Conservation (phyloP, 2,797 vertebrate genomes). For the Galago senegalensis region DNA sequence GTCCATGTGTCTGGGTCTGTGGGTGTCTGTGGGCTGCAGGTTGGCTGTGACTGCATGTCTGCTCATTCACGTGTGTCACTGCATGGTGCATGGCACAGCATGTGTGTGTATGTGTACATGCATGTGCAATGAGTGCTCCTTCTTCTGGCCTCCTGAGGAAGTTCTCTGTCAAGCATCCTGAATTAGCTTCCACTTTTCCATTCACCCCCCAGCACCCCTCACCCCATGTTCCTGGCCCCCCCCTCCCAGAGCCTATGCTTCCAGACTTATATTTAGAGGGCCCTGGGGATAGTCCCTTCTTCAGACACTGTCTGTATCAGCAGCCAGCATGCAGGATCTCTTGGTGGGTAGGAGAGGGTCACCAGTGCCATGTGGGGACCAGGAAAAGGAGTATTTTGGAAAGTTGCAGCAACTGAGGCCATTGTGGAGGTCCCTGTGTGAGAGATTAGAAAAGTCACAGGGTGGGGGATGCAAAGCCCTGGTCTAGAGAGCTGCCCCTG, state of each 20-base stretch:
- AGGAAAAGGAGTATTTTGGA: background rate
- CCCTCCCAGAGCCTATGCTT: background rate
- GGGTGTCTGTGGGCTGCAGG: background rate
- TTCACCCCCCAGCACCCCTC: background rate
- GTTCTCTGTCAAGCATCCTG: background rate
- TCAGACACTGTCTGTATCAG: background rate
- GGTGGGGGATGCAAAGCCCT: background rate
- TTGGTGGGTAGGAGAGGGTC: background rate
- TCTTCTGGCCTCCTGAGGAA: background rate
- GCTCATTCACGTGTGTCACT: background rate
- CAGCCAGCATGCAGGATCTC: background rate
- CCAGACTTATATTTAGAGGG: background rate
- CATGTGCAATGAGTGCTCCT: background rate
- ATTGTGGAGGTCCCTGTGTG: background rate
- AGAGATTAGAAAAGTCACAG: background rate
- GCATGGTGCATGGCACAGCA: background rate
- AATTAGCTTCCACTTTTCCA: background rate
- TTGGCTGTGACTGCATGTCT: background rate
- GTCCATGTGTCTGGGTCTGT: background rate
- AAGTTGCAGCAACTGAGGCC: background rate
- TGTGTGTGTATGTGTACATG: background rate
- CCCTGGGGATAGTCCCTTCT: background rate
- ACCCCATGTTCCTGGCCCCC: accelerated
- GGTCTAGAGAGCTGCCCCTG: background rate
- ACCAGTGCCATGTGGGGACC: too few relatives aligned